Percentiles rank a stretch among this genome's conserved stretches.
phyloP scores from a whole-genome alignment of 1,140 invertebrate species.

The Caenorhabditis brenneri region DNA sequence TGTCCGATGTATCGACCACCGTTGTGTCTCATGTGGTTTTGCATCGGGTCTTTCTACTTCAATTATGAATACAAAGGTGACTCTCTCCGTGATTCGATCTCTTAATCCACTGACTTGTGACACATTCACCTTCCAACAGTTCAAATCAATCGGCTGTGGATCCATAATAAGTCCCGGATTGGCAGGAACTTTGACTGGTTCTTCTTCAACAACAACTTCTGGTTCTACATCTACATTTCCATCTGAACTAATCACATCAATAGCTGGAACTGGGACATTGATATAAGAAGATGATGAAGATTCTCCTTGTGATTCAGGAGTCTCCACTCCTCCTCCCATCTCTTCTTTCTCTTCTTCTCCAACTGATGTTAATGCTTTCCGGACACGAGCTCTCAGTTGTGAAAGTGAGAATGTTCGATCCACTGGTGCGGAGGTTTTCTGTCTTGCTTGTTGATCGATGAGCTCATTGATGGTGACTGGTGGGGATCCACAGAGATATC shows the following conservation, averaged over 20 bases:
- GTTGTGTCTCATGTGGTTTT: conserved; percentile 41
- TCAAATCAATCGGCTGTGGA: conserved; percentile 46
- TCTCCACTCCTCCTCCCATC: not conserved
- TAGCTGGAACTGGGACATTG: not conserved
- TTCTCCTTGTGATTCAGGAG: conserved; percentile 16
- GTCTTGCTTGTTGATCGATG: conserved; percentile 43
- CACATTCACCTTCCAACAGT: conserved; percentile 53
- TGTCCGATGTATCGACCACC: conserved; percentile 60
- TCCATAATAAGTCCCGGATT: conserved; percentile 41
- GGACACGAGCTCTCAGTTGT: conserved; percentile 51
- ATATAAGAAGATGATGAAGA: not conserved
- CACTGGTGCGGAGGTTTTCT: conserved; percentile 4
- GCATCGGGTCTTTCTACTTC: conserved; percentile 51
- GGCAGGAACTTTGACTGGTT: not conserved
- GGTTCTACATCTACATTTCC: not conserved
- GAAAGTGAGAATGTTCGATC: conserved; percentile 50
- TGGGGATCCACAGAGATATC: conserved; percentile 52
- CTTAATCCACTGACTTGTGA: conserved; percentile 37
- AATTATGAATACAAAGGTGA: conserved; percentile 47
- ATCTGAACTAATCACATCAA: not conserved
- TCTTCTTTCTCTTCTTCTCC: conserved; percentile 45
- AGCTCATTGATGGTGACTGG: conserved; percentile 53
- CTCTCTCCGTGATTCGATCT: conserved; percentile 35
- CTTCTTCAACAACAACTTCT: not conserved
- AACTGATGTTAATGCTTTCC: conserved; percentile 22